These are phyloP conservation scores for Leptodactylus fallax DNA, from an alignment of 2,797 vertebrate species.

Conservation along the genomic window DNA sequence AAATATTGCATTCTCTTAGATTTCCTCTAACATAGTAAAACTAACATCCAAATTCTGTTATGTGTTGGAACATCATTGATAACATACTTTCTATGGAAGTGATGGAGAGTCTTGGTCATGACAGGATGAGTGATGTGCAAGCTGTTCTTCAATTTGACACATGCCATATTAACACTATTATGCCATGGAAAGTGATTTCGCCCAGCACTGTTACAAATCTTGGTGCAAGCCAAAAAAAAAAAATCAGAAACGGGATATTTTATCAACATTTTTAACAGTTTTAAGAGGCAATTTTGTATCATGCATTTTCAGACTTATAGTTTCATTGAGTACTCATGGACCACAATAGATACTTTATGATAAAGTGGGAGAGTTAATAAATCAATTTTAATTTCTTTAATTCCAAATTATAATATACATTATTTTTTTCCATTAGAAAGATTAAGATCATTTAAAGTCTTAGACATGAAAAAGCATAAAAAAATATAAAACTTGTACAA, in stretches of 20 bases:
- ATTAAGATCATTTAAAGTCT: not conserved
- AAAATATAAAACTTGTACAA: too few species aligned
- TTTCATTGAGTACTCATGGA: too few species aligned
- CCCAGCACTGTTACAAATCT: constrained; percentile 64
- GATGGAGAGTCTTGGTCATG: constrained; percentile 54
- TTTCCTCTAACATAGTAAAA: not conserved
- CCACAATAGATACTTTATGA: not conserved
- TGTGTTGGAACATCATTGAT: not conserved
- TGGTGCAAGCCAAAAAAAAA: constrained; percentile 18
- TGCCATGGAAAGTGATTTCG: constrained; percentile 63
- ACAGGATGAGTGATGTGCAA: constrained; percentile 67
- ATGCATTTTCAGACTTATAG: not conserved
- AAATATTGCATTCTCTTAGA: not conserved
- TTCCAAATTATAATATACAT: not conserved
- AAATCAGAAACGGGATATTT: not conserved
- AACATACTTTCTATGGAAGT: constrained; percentile 68
- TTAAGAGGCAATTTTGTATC: not conserved
- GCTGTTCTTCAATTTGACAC: constrained; percentile 66
- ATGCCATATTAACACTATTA: constrained; percentile 65
- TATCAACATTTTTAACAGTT: not conserved
- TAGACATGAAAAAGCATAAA: too few species aligned
- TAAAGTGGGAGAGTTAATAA: not conserved
- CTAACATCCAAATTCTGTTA: not conserved
- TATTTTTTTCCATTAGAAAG: not conserved
- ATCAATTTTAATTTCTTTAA: not conserved